Evolutionary conservation across 2,888 invertebrate species (phyloP).

Genomic region (Melanchra persicariae): DNA sequence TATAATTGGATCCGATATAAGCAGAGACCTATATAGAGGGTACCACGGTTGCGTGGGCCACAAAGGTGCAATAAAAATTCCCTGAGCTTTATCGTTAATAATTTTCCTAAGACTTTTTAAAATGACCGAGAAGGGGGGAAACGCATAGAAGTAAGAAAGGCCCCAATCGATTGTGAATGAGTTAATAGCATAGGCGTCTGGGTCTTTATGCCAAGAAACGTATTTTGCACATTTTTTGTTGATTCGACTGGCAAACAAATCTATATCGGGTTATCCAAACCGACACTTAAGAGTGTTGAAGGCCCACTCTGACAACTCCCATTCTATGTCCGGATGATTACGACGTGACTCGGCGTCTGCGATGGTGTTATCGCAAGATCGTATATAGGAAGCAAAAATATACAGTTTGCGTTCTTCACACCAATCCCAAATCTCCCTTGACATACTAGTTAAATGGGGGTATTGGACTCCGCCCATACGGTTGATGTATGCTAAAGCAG

Average conservation of each 20-base stretch:
- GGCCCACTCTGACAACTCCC: background rate
- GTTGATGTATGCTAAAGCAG: slow-evolving; percentile 7
- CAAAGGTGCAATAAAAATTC: too few species aligned
- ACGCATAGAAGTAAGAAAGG: background rate
- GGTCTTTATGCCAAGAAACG: background rate
- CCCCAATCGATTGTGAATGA: background rate
- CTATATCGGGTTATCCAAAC: slow-evolving; percentile 4
- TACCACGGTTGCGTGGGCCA: too few species aligned
- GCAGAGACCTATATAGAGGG: too few species aligned
- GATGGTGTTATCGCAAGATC: background rate
- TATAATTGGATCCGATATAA: background rate
- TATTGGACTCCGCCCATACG: slow-evolving; percentile 1
- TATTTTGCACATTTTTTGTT: slow-evolving; percentile 10
- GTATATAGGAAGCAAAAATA: background rate
- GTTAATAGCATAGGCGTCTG: background rate
- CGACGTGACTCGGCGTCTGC: slow-evolving; percentile 11
- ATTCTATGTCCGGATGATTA: slow-evolving; percentile 10
- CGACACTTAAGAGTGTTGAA: background rate
- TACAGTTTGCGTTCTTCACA: slow-evolving; percentile 3
- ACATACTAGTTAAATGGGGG: background rate
- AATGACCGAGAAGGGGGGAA: background rate
- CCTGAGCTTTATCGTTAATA: background rate
- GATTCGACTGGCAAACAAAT: slow-evolving; percentile 15
- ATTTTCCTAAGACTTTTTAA: slow-evolving; percentile 13
- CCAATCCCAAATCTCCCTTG: slow-evolving; percentile 5